Conservation (phyloP, 2,888 invertebrate species). For the Noctua pronuba region DNA sequence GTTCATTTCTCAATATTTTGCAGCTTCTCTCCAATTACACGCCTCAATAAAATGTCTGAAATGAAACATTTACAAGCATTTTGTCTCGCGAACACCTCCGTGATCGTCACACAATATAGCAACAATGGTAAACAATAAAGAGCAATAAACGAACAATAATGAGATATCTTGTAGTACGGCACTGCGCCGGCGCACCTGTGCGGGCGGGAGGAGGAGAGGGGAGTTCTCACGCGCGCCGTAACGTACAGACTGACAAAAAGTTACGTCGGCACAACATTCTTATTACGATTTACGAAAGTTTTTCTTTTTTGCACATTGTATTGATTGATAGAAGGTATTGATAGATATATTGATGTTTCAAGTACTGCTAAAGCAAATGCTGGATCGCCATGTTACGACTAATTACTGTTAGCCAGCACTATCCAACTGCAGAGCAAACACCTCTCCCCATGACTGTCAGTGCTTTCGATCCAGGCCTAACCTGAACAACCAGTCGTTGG, state of each 20-base stretch:
- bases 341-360: not conserved
- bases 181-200: slow-evolving; percentile 55
- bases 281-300: slow-evolving; percentile 61
- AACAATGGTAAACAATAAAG: slow-evolving; percentile 53
- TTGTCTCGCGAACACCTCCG: slow-evolving; percentile 12
- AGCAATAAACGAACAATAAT: slow-evolving; percentile 62
- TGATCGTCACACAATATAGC: slow-evolving; percentile 30
- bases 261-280: slow-evolving; percentile 18
- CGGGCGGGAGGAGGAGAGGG: not conserved
- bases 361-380: not conserved
- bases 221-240: slow-evolving; percentile 68
- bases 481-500: not conserved
- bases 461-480: too few relatives aligned
- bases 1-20: not conserved
- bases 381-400: not conserved
- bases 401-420: not conserved
- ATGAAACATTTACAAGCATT: not conserved
- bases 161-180: slow-evolving; percentile 56
- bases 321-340: not conserved
- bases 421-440: not conserved
- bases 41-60: slow-evolving; percentile 12
- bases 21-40: slow-evolving; percentile 16
- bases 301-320: slow-evolving; percentile 32
- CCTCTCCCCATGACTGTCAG: not conserved
- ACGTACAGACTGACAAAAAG: slow-evolving; percentile 66